Conservation (phyloP, 2,113 vertebrate genomes). For the Phasianus colchicus region DNA sequence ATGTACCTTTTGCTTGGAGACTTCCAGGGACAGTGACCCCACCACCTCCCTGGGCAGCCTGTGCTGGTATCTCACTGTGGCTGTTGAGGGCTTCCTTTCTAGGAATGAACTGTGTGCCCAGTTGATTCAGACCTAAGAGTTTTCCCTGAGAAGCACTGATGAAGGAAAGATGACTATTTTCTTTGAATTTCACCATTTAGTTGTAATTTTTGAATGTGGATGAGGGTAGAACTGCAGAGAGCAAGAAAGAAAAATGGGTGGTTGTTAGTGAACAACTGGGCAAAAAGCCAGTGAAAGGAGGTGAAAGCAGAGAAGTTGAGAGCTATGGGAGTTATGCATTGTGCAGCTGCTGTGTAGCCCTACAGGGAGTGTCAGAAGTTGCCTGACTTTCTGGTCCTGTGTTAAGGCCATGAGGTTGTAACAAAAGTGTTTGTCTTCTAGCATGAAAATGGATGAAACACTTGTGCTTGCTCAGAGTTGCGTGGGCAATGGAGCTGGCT, state of each 20-base stretch:
- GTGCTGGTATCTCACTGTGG: no score
- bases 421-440: fast-evolving
- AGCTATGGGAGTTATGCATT: background rate
- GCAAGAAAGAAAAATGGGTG: background rate
- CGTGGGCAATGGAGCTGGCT: background rate
- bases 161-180: background rate
- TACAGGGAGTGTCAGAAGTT: fast-evolving
- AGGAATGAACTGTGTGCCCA: background rate
- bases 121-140: background rate
- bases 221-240: background rate
- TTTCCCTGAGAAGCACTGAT: background rate
- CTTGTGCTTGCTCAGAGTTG: background rate
- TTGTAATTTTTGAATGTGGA: background rate
- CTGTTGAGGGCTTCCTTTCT: background rate
- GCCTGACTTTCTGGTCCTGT: background rate
- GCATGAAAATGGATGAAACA: fast-evolving
- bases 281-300: background rate
- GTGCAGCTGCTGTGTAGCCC: background rate
- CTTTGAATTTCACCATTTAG: background rate
- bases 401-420: fast-evolving
- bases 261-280: background rate
- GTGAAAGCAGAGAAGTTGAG: background rate
- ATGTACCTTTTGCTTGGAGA: no score
- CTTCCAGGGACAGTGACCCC: no score
- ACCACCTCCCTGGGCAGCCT: no score